Conservation (phyloP, 1,140 invertebrate genomes). For the Protaetia brevitarsis region DNA sequence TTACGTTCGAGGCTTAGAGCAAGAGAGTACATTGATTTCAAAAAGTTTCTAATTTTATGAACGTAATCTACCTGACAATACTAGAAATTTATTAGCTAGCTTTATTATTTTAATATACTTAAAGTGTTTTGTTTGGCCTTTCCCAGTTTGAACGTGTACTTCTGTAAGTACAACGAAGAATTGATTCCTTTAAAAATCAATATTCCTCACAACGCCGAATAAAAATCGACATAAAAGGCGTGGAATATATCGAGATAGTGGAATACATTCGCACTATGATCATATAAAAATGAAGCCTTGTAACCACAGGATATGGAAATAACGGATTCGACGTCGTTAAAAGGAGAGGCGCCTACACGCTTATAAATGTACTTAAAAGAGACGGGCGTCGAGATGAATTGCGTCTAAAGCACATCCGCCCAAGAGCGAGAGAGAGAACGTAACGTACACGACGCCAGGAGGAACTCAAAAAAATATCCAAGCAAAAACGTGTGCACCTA, state of each 20-base stretch:
- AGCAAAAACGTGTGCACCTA: not conserved
- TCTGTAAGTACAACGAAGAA: no score
- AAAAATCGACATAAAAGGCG: not conserved
- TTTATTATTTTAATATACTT: no score
- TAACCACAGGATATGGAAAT: slow-evolving; percentile 10
- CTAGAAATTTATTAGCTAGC: no score
- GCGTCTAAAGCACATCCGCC: not conserved
- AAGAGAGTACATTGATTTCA: no score
- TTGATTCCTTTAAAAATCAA: not conserved
- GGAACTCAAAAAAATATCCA: not conserved
- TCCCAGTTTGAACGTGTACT: no score
- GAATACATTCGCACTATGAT: not conserved
- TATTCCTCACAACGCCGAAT: not conserved
- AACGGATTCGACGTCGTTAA: not conserved
- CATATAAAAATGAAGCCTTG: not conserved
- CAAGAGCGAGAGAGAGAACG: not conserved
- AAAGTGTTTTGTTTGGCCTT: no score
- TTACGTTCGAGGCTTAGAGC: no score
- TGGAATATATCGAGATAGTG: not conserved
- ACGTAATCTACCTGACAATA: no score
- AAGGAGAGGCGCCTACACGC: not conserved
- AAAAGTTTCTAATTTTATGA: no score
- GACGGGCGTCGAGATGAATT: not conserved
- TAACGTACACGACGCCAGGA: not conserved
- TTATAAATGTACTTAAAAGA: not conserved